phyloP scores from a whole-genome alignment of 2,888 invertebrate genomes.

The Lasioglossum calceatum region DNA sequence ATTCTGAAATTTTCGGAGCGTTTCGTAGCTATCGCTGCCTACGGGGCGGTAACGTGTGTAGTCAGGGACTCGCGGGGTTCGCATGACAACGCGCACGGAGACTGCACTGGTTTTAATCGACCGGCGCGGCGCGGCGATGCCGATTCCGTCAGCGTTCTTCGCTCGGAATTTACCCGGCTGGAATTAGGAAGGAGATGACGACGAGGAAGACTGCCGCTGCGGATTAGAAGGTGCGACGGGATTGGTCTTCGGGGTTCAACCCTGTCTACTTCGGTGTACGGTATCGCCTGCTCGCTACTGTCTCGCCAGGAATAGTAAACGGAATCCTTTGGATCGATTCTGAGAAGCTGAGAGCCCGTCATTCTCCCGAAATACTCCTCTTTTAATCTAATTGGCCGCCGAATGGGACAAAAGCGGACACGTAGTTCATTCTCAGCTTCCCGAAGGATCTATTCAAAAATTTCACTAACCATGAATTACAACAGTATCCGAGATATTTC shows the following conservation, averaged over 20 bases:
- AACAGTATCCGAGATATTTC: background rate
- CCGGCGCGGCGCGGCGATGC: slow-evolving; percentile 25
- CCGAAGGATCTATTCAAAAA: background rate
- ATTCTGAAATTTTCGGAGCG: background rate
- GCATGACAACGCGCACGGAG: slow-evolving; percentile 74
- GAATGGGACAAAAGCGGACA: background rate
- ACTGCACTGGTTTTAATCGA: slow-evolving; percentile 67
- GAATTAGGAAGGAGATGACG: slow-evolving; percentile 46
- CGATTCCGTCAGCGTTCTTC: slow-evolving; percentile 39
- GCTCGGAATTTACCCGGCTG: slow-evolving; percentile 33
- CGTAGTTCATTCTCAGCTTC: background rate
- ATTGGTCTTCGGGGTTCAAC: slow-evolving; percentile 9
- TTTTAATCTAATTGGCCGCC: background rate
- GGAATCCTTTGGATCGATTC: slow-evolving; percentile 8
- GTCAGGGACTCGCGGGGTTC: slow-evolving; percentile 71
- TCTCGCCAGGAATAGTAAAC: slow-evolving; percentile 30
- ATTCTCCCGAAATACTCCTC: background rate
- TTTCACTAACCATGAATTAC: background rate
- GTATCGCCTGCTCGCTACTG: slow-evolving; percentile 23
- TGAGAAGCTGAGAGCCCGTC: background rate
- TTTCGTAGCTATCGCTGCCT: slow-evolving; percentile 25
- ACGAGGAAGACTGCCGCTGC: slow-evolving; percentile 13
- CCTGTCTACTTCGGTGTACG: slow-evolving; percentile 24
- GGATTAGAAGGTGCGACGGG: slow-evolving; percentile 27
- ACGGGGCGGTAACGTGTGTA: slow-evolving; percentile 72